Conservation (phyloP, 1,140 invertebrate genomes). For the Delia radicum region DNA sequence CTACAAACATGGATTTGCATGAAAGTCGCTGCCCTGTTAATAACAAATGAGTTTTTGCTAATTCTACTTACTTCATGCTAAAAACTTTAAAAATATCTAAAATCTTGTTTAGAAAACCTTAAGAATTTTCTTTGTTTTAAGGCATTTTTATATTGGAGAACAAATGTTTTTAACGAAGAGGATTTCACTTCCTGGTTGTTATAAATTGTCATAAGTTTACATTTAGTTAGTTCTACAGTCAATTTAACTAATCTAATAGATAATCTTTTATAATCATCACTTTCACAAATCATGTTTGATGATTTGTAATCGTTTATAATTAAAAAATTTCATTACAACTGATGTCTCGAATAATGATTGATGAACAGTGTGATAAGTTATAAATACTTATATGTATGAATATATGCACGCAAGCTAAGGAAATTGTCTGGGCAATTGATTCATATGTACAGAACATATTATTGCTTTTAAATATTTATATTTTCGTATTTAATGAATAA, state of each 20-base stretch:
- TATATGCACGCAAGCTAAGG: background rate
- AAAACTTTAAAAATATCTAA: background rate
- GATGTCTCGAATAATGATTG: background rate
- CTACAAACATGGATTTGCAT: too few species aligned
- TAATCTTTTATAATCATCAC: background rate
- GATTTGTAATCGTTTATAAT: background rate
- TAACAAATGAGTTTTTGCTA: background rate
- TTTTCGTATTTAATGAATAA: too few species aligned
- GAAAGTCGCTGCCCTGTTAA: too few species aligned
- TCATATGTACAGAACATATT: background rate
- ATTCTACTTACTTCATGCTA: background rate
- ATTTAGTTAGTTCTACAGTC: background rate
- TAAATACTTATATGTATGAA: background rate
- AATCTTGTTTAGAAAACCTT: background rate
- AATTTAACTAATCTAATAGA: background rate
- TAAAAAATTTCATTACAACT: background rate
- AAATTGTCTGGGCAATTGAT: background rate
- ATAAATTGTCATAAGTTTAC: too few species aligned
- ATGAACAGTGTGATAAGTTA: background rate
- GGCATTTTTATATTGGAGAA: background rate
- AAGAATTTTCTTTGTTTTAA: background rate
- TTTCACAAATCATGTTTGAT: background rate
- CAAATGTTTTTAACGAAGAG: background rate
- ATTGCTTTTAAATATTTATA: too few species aligned
- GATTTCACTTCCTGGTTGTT: background rate